These are phyloP conservation scores for Indicator maculatus DNA, from an alignment of 2,113 vertebrate species.

Conservation along the genomic window DNA sequence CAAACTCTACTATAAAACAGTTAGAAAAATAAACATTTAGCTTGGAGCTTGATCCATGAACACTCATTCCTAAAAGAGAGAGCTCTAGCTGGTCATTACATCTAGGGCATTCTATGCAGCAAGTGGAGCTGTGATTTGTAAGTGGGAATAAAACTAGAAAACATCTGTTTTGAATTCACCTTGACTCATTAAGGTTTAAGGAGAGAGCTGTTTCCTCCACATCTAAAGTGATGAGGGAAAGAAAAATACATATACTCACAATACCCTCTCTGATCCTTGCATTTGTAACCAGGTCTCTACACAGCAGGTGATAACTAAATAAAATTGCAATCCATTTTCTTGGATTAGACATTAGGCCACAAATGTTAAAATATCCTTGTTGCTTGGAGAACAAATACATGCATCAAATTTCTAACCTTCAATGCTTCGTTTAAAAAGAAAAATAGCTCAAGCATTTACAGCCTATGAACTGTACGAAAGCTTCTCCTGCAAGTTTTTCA, in stretches of 20 bases:
- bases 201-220: conserved; percentile 71
- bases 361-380: background rate
- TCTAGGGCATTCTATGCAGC: conserved; percentile 67
- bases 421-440: background rate
- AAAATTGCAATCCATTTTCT: conserved; percentile 45
- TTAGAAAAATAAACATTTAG: conserved; percentile 82
- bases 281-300: conserved; percentile 50
- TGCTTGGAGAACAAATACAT: conserved; percentile 8
- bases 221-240: conserved; percentile 10
- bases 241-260: conserved; percentile 33
- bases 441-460: background rate
- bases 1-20: conserved; percentile 85
- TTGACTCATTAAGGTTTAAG: conserved; percentile 72
- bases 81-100: conserved; percentile 80
- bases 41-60: conserved; percentile 80
- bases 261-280: conserved; percentile 39
- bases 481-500: background rate
- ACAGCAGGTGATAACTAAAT: conserved; percentile 65
- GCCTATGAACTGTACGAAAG: background rate
- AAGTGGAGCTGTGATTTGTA: conserved; percentile 52
- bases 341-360: conserved; percentile 9
- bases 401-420: conserved; percentile 21
- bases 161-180: conserved; percentile 80
- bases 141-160: conserved; percentile 73
- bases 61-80: conserved; percentile 64